These are phyloP conservation scores for Megathymus violae DNA, from an alignment of 1,140 invertebrate genomes.

Conservation along the genomic window DNA sequence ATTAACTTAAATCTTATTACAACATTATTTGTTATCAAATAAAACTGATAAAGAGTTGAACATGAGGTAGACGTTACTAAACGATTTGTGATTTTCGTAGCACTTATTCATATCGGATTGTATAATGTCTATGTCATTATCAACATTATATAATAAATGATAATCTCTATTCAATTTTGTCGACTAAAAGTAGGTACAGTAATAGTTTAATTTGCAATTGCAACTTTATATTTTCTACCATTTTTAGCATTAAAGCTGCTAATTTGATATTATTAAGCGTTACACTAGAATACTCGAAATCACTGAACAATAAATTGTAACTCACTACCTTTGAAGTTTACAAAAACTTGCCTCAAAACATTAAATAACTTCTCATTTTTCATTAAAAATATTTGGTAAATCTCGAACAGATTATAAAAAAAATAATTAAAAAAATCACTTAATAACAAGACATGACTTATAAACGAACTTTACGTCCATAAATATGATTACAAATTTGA, in stretches of 20 bases:
- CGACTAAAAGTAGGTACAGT: neutral
- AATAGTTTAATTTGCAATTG: neutral
- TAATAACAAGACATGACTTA: constrained; percentile 6
- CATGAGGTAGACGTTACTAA: constrained; percentile 2
- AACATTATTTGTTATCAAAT: neutral
- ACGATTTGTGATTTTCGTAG: neutral
- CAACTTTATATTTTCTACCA: neutral
- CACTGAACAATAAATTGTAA: neutral
- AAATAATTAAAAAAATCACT: neutral
- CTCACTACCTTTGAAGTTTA: neutral
- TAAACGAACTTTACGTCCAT: constrained; percentile 3
- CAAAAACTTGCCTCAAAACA: neutral
- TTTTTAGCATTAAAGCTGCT: neutral
- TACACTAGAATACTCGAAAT: neutral
- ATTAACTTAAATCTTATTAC: neutral
- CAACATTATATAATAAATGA: constrained; percentile 2
- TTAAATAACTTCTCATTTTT: neutral
- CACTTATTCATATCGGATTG: neutral
- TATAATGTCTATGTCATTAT: neutral
- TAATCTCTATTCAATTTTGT: constrained; percentile 1
- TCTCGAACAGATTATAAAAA: neutral
- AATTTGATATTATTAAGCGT: no score
- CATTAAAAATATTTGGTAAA: constrained; percentile 5
- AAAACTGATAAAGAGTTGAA: neutral
- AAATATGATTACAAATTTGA: neutral